phyloP scores from a whole-genome alignment of 2,888 invertebrate genomes.

The Drymonia ruficornis region DNA sequence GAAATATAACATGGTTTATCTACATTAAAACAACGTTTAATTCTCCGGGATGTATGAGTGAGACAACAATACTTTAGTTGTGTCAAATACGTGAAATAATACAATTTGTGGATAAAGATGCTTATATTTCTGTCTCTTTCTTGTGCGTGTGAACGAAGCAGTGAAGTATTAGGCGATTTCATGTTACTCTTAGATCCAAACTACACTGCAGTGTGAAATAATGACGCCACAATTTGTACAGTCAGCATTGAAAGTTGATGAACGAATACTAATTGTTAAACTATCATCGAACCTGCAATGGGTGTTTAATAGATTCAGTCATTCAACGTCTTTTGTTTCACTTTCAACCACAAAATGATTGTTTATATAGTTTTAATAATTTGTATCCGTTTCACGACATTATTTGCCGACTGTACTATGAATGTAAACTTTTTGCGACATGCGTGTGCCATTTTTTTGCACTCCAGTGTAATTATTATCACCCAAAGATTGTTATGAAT shows the following conservation, averaged over 20 bases:
- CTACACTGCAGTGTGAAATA: slow-evolving; percentile 51
- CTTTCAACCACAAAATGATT: too few relatives aligned
- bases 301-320: too few relatives aligned
- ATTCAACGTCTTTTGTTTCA: too few relatives aligned
- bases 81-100: too few relatives aligned
- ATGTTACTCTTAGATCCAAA: slow-evolving; percentile 73
- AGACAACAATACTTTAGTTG: too few relatives aligned
- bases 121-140: slow-evolving; percentile 29
- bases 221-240: slow-evolving; percentile 21
- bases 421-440: slow-evolving; percentile 1
- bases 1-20: slow-evolving; percentile 36
- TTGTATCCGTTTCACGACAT: too few relatives aligned
- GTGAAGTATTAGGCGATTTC: slow-evolving; percentile 55
- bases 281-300: too few relatives aligned
- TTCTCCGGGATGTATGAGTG: too few relatives aligned
- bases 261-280: too few relatives aligned
- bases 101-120: slow-evolving; percentile 22
- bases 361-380: too few relatives aligned
- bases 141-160: slow-evolving; percentile 43
- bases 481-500: slow-evolving; percentile 85
- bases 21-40: slow-evolving; percentile 4
- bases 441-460: slow-evolving; percentile 30
- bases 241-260: neutral
- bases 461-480: slow-evolving; percentile 66
- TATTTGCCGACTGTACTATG: neutral